A percentile compares a stretch with the other conserved stretches of the same genome.
phyloP scores from a whole-genome alignment of 2,888 invertebrate species.

The Rhagonycha lutea region DNA sequence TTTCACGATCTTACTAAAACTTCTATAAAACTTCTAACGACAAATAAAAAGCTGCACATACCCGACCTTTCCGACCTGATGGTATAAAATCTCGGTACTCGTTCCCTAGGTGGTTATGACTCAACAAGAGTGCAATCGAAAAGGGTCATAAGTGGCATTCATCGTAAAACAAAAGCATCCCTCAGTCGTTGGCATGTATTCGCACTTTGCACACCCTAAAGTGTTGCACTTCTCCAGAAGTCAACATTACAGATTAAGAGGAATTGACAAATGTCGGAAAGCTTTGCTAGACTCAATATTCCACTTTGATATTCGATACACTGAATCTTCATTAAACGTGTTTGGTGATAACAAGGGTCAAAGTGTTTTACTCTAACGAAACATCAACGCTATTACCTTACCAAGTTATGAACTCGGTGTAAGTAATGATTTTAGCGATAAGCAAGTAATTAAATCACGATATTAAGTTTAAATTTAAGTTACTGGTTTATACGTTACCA shows the following conservation, averaged over 20 bases:
- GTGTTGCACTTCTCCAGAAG: conserved; percentile 34
- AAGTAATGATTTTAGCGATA: not conserved
- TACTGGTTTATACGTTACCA: not conserved
- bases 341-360: not conserved
- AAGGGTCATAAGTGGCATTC: conserved; percentile 44
- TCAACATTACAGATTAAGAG: conserved; percentile 22
- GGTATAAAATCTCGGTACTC: conserved; percentile 47
- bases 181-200: conserved; percentile 40
- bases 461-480: not conserved
- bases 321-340: conserved; percentile 1
- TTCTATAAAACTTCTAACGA: conserved; percentile 34
- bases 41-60: conserved; percentile 32
- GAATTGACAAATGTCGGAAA: conserved; percentile 14
- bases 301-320: conserved; percentile 1
- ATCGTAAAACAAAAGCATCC: conserved; percentile 46
- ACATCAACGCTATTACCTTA: not conserved
- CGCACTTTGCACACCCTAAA: conserved; percentile 32
- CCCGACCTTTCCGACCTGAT: conserved; percentile 27
- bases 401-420: not conserved
- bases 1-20: conserved; percentile 29
- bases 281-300: not conserved
- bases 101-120: conserved; percentile 47
- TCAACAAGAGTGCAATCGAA: conserved; percentile 45
- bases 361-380: conserved; percentile 1
- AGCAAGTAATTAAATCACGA: not conserved